These are phyloP conservation scores for Drosophila novamexicana DNA, from an alignment of 1,140 invertebrate species.

Conservation along the genomic window DNA sequence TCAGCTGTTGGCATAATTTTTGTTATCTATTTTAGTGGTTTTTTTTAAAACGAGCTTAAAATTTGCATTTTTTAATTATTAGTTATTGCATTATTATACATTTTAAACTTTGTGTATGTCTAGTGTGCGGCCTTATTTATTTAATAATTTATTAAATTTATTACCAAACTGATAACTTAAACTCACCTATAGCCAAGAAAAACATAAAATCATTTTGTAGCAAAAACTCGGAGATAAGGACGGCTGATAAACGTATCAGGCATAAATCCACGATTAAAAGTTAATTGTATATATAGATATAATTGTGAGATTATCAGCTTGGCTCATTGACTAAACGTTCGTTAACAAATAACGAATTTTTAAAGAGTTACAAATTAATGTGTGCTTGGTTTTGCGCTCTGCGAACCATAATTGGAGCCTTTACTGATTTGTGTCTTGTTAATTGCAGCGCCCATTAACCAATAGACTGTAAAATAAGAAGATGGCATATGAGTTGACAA, in stretches of 20 bases:
- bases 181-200: constrained; percentile 33
- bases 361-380: constrained; percentile 64
- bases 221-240: constrained; percentile 38
- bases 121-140: constrained; percentile 42
- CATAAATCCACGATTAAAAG: constrained; percentile 38
- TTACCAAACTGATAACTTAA: constrained; percentile 39
- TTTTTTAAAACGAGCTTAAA: neutral
- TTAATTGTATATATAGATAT: constrained; percentile 55
- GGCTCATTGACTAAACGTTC: constrained; percentile 63
- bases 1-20: constrained; percentile 21
- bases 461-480: constrained; percentile 88
- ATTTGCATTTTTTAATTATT: constrained; percentile 13
- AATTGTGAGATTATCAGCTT: constrained; percentile 62
- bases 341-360: constrained; percentile 55
- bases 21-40: neutral
- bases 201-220: constrained; percentile 34
- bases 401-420: constrained; percentile 90
- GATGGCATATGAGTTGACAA: constrained; percentile 45
- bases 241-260: constrained; percentile 28
- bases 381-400: constrained; percentile 56
- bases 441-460: constrained; percentile 91
- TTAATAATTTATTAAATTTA: constrained; percentile 29
- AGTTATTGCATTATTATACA: constrained; percentile 45
- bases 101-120: constrained; percentile 39
- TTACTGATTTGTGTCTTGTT: constrained; percentile 93